Evolutionary conservation across 2,797 vertebrate genomes (phyloP).

Genomic region (Geotrypetes seraphini): DNA sequence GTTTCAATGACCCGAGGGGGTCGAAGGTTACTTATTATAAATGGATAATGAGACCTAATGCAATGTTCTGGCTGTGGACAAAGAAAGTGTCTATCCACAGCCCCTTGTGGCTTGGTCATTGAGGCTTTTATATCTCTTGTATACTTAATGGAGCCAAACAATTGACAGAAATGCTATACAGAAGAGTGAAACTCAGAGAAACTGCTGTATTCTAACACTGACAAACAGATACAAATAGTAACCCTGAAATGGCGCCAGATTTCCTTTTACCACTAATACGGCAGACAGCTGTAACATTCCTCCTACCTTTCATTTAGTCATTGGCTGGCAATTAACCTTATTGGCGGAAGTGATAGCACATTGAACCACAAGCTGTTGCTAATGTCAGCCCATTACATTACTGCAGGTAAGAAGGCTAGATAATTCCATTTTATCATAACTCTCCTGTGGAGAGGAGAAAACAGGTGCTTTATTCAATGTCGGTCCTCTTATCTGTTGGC

Average conservation of each 20-base stretch:
- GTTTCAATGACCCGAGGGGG: slow-evolving; percentile 70
- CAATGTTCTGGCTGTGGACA: slow-evolving; percentile 68
- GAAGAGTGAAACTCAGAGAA: slow-evolving; percentile 61
- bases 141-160: slow-evolving; percentile 74
- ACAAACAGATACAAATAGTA: slow-evolving; percentile 66
- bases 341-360: slow-evolving; percentile 47
- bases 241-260: slow-evolving; percentile 72
- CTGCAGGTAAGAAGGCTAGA: slow-evolving; percentile 50
- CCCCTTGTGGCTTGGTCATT: slow-evolving; percentile 67
- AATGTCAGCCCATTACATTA: slow-evolving; percentile 46
- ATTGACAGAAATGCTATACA: slow-evolving; percentile 71
- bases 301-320: slow-evolving; percentile 53
- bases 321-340: slow-evolving; percentile 70
- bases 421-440: background rate
- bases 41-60: slow-evolving; percentile 82
- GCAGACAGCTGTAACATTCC: slow-evolving; percentile 58
- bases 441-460: slow-evolving; percentile 3
- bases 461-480: slow-evolving; percentile 7
- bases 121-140: slow-evolving; percentile 55
- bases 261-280: slow-evolving; percentile 37
- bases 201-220: slow-evolving; percentile 60
- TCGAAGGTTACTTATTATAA: slow-evolving; percentile 73
- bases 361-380: slow-evolving; percentile 39
- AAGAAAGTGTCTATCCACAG: slow-evolving; percentile 62
- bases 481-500: background rate